These are phyloP conservation scores for Odobenus rosmarus DNA, from an alignment of 2,113 vertebrate species.

Conservation along the genomic window DNA sequence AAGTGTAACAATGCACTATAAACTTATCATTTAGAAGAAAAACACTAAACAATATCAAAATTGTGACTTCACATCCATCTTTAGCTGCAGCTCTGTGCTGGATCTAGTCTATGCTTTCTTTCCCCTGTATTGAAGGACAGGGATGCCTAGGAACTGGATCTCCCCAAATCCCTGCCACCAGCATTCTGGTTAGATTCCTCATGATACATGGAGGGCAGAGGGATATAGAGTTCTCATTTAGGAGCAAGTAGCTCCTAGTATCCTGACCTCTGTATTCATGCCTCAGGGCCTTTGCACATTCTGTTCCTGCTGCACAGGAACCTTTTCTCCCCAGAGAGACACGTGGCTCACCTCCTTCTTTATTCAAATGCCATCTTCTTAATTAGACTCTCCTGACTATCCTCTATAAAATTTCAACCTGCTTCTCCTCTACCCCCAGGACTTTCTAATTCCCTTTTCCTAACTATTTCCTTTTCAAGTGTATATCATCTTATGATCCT, in stretches of 20 bases:
- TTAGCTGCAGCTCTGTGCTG: too few relatives aligned
- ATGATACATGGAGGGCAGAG: background rate
- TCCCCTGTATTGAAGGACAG: background rate
- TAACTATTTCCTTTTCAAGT: background rate
- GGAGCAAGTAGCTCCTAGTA: background rate
- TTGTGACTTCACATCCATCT: background rate
- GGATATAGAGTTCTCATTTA: background rate
- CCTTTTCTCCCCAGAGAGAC: too few relatives aligned
- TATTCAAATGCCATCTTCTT: background rate
- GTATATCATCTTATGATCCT: background rate
- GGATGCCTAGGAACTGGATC: too few relatives aligned
- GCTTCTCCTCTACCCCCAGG: background rate
- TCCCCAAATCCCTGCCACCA: background rate
- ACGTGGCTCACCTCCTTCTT: background rate
- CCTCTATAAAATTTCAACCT: background rate
- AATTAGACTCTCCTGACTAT: background rate
- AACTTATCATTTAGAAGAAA: background rate
- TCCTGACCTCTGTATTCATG: background rate
- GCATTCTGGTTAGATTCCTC: background rate
- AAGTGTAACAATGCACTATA: too few relatives aligned
- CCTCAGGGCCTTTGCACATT: background rate
- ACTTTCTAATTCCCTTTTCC: background rate
- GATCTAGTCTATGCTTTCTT: background rate
- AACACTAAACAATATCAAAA: background rate
- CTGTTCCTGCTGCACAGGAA: background rate